These are phyloP conservation scores for Heterocephalus glaber DNA, from an alignment of 2,113 vertebrate genomes.

Conservation along the genomic window DNA sequence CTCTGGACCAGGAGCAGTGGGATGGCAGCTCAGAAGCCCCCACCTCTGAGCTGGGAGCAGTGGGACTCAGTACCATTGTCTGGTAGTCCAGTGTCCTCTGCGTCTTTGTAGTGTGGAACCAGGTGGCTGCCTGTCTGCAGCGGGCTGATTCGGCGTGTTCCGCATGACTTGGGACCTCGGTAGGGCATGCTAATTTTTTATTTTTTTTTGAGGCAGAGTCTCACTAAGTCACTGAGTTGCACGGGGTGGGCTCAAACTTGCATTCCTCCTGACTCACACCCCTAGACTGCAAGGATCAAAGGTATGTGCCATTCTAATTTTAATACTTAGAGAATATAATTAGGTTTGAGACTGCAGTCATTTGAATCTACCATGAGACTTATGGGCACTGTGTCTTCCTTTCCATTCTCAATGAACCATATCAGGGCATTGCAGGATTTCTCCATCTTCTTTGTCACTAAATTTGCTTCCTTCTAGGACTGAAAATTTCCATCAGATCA, in stretches of 20 bases:
- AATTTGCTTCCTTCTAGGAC: neutral
- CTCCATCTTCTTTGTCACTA: neutral
- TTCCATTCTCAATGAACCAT: neutral
- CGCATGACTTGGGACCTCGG: too few relatives aligned
- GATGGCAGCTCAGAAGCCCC: too few relatives aligned
- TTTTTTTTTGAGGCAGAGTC: neutral
- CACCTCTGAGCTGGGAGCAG: too few relatives aligned
- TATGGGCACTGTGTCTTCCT: neutral
- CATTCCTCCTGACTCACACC: neutral
- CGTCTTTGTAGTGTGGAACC: too few relatives aligned
- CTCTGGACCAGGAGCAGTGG: too few relatives aligned
- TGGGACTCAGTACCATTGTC: too few relatives aligned
- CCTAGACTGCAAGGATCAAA: neutral
- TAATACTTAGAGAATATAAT: neutral
- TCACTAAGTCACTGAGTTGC: neutral
- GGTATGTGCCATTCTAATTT: neutral
- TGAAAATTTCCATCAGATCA: constrained; percentile 2
- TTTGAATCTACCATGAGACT: neutral
- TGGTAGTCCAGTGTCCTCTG: too few relatives aligned
- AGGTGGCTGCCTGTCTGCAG: too few relatives aligned
- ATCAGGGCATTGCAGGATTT: neutral
- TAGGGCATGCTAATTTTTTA: too few relatives aligned
- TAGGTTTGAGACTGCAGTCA: neutral
- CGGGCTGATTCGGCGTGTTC: too few relatives aligned
- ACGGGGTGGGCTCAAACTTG: neutral